A percentile compares a stretch with the other conserved stretches of the same genome.
Evolutionary conservation across 2,113 vertebrate genomes (phyloP).

Genomic region (Machaerirhynchus nigripectus): DNA sequence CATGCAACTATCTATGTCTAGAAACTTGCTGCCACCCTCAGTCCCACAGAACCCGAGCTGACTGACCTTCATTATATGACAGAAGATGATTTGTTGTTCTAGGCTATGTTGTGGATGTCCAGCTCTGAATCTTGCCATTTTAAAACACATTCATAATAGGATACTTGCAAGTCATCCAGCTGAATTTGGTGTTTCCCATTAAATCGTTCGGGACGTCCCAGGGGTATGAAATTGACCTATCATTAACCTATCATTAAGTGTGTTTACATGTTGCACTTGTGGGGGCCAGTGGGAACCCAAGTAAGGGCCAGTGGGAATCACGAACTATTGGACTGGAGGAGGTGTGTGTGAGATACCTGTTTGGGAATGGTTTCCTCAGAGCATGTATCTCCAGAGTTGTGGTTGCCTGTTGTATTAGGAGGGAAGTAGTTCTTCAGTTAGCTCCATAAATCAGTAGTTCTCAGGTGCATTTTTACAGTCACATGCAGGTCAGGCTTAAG

Average conservation of each 20-base stretch:
- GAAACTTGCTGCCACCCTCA: neutral
- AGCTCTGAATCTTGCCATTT: neutral
- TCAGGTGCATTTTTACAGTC: conserved; percentile 20
- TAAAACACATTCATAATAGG: neutral
- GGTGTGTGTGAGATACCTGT: neutral
- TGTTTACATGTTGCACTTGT: neutral
- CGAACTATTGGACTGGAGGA: neutral
- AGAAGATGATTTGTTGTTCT: neutral
- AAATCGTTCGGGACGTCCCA: neutral
- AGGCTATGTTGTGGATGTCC: neutral
- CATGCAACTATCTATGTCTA: neutral
- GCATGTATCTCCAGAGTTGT: neutral
- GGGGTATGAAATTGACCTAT: neutral
- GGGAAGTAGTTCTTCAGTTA: neutral
- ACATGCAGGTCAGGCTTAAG: neutral
- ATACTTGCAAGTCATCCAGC: neutral
- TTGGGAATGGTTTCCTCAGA: neutral
- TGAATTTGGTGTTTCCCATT: neutral
- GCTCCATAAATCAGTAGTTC: conserved; percentile 10
- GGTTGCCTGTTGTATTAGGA: neutral
- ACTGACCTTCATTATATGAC: neutral
- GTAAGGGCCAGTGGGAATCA: neutral
- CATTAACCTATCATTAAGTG: neutral
- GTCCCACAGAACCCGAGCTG: neutral
- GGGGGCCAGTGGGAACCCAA: neutral